phyloP scores from a whole-genome alignment of 2,888 invertebrate species.

The Gibbula magus region DNA sequence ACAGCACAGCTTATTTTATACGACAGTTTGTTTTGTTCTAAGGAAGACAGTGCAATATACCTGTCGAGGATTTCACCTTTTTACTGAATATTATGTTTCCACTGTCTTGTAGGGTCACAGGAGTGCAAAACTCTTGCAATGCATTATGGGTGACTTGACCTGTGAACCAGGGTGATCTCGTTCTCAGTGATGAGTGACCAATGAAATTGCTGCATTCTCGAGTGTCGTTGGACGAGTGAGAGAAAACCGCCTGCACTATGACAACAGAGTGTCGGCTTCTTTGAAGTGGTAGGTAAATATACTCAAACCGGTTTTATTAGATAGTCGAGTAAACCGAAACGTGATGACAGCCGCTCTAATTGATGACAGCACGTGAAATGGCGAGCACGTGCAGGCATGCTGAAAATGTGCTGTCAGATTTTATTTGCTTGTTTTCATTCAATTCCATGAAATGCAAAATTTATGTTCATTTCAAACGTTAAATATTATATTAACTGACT shows the following conservation, averaged over 20 bases:
- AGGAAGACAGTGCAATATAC: no score
- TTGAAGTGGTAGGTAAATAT: constrained; percentile 20
- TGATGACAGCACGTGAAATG: constrained; percentile 3
- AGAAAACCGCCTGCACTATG: not conserved
- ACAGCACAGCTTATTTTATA: no score
- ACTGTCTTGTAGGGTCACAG: no score
- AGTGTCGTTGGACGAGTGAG: not conserved
- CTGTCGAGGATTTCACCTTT: no score
- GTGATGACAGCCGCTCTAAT: not conserved
- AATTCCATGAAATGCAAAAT: not conserved
- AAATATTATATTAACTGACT: no score
- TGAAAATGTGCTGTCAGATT: not conserved
- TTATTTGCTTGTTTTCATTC: not conserved
- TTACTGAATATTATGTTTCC: no score
- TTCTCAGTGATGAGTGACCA: not conserved
- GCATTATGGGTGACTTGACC: not conserved
- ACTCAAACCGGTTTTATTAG: constrained; percentile 20
- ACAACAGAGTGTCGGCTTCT: constrained; percentile 9
- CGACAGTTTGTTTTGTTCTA: no score
- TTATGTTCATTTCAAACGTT: no score
- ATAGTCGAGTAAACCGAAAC: constrained; percentile 10
- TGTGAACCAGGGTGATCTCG: not conserved
- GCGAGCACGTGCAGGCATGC: constrained; percentile 6
- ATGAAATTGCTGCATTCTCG: not conserved
- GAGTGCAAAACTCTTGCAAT: no score